phyloP scores from a whole-genome alignment of 1,140 invertebrate species.

The Gryon sp. region DNA sequence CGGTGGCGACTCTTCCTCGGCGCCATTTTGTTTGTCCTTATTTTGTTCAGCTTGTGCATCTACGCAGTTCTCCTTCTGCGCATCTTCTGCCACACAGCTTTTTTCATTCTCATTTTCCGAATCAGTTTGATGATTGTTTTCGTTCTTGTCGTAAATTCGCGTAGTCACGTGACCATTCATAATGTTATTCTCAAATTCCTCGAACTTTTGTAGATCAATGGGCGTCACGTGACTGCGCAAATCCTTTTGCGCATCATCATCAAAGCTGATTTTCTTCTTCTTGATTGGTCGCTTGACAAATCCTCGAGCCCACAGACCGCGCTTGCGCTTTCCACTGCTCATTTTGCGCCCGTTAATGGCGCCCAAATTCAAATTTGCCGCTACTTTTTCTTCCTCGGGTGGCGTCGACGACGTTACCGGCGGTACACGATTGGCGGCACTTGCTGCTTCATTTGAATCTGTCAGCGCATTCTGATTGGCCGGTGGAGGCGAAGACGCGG shows the following conservation, averaged over 20 bases:
- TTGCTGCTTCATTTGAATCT: no score
- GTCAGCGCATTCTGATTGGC: no score
- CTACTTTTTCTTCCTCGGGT: constrained; percentile 20
- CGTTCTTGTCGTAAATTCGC: no score
- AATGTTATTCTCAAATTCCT: constrained; percentile 75
- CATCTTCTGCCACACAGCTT: no score
- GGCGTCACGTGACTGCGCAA: constrained; percentile 56
- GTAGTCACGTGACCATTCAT: constrained; percentile 71
- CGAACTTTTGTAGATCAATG: constrained; percentile 76
- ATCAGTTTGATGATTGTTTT: constrained; percentile 64
- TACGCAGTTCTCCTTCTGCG: not conserved
- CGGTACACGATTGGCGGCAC: no score
- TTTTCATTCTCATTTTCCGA: constrained; percentile 37
- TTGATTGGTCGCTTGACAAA: constrained; percentile 75
- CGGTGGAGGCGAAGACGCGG: no score
- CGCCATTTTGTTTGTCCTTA: not conserved
- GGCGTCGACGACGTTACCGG: no score
- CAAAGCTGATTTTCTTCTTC: constrained; percentile 76
- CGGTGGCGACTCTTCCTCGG: no score
- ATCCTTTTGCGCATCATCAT: constrained; percentile 57
- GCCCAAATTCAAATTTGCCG: not conserved
- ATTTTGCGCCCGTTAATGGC: constrained; percentile 18
- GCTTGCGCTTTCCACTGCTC: constrained; percentile 21
- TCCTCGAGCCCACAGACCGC: constrained; percentile 75
- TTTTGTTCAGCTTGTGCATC: not conserved